Conservation (phyloP, 2,113 vertebrate species). For the Pholis gunnellus region DNA sequence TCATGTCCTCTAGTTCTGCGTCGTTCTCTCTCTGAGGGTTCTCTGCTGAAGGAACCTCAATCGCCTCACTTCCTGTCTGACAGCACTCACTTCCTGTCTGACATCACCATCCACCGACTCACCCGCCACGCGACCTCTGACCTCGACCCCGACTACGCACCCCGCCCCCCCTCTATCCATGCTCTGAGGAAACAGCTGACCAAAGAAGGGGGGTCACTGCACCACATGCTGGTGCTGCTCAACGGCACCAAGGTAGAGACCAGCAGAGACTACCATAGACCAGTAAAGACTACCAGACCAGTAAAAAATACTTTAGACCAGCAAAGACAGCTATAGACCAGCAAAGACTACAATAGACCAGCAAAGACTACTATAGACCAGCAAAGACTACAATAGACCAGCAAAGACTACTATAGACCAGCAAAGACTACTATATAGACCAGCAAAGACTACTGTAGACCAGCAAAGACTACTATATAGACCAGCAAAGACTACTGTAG, state of each 20-base stretch:
- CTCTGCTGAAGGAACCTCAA: constrained; percentile 88
- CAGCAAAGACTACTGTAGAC: background rate
- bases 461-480: background rate
- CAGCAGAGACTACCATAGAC: background rate
- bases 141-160: constrained; percentile 31
- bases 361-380: background rate
- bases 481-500: background rate
- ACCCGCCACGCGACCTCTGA: constrained; percentile 62
- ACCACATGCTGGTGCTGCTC: constrained; percentile 90
- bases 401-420: background rate
- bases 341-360: background rate
- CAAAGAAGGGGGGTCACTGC: constrained; percentile 88
- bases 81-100: constrained; percentile 91
- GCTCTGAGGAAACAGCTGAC: constrained; percentile 90
- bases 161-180: constrained; percentile 84
- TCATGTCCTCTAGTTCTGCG: constrained; percentile 40
- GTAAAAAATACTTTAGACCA: background rate
- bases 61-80: constrained; percentile 90
- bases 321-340: background rate
- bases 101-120: constrained; percentile 88
- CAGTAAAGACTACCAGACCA: background rate
- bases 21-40: constrained; percentile 94
- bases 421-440: fast-evolving
- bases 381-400: background rate
- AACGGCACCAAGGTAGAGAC: constrained; percentile 87